Evolutionary conservation across 2,113 vertebrate genomes (phyloP).

Genomic region (Serinus canaria): DNA sequence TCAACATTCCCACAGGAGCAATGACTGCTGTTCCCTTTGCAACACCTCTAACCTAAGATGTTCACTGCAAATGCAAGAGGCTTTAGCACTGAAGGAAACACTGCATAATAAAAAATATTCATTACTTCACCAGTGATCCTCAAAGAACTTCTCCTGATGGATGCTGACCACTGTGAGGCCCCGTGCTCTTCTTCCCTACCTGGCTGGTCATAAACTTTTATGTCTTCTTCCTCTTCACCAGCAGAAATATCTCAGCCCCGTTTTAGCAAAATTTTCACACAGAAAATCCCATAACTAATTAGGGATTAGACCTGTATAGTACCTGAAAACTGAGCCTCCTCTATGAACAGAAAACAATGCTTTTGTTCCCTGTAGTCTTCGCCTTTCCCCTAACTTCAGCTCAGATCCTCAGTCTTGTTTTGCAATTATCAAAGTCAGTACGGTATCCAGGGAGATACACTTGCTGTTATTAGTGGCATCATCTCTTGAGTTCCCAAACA

Average conservation of each 20-base stretch:
- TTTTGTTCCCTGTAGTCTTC: not conserved
- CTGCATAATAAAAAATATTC: not conserved
- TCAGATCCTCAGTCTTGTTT: not conserved
- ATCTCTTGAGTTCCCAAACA: not conserved
- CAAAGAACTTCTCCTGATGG: not conserved
- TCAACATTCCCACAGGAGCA: accelerated
- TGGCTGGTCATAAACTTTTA: not conserved
- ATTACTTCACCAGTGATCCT: not conserved
- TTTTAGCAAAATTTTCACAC: not conserved
- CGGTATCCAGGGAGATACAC: accelerated
- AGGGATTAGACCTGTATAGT: not conserved
- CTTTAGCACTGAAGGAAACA: not conserved
- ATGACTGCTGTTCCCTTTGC: not conserved
- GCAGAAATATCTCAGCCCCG: not conserved
- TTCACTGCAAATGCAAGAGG: not conserved
- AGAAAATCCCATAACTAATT: not conserved
- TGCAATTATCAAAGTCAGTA: not conserved
- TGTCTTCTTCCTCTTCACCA: not conserved
- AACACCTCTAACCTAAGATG: not conserved
- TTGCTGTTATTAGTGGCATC: not conserved
- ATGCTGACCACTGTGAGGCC: not conserved
- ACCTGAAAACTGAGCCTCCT: not conserved
- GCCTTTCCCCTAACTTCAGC: not conserved
- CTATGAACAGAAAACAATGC: not conserved
- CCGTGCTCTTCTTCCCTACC: not conserved